These are phyloP conservation scores for Spea hammondii DNA, from an alignment of 2,797 vertebrate species.

Conservation along the genomic window DNA sequence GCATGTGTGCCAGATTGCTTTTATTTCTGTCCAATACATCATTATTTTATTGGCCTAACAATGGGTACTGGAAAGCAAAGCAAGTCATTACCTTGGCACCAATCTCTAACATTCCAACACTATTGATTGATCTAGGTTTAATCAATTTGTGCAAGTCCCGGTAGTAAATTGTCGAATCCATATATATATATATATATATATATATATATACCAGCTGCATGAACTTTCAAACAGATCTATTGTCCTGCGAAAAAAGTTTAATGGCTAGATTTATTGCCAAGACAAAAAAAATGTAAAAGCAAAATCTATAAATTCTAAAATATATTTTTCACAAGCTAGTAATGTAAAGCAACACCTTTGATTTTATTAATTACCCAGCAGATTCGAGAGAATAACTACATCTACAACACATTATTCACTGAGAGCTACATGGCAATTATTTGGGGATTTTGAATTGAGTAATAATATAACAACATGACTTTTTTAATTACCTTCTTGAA, in stretches of 20 bases:
- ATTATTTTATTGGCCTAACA: constrained; percentile 7
- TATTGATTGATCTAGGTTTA: constrained; percentile 48
- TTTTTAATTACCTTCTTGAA: constrained; percentile 1
- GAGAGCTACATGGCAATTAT: not conserved
- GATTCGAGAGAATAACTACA: not conserved
- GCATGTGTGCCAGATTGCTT: not conserved
- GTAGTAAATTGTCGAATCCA: constrained; percentile 34
- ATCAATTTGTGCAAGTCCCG: constrained; percentile 37
- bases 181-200: constrained; percentile 5
- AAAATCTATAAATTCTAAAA: constrained; percentile 7
- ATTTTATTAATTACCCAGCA: not conserved
- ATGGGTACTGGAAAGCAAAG: constrained; percentile 5
- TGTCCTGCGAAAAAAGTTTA: constrained; percentile 27
- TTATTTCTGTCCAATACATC: constrained; percentile 4
- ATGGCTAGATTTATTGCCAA: constrained; percentile 24
- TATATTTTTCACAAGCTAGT: constrained; percentile 3
- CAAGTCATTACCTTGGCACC: constrained; percentile 37
- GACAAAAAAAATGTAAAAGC: constrained; percentile 9
- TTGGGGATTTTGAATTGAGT: not conserved
- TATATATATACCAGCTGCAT: constrained; percentile 17
- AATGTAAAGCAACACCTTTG: not conserved
- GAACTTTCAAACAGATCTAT: constrained; percentile 44
- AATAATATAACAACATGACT: not conserved
- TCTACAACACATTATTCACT: not conserved
- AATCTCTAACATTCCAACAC: constrained; percentile 25